Conservation (phyloP, 2,797 vertebrate species). For the Cynopterus sphinx region DNA sequence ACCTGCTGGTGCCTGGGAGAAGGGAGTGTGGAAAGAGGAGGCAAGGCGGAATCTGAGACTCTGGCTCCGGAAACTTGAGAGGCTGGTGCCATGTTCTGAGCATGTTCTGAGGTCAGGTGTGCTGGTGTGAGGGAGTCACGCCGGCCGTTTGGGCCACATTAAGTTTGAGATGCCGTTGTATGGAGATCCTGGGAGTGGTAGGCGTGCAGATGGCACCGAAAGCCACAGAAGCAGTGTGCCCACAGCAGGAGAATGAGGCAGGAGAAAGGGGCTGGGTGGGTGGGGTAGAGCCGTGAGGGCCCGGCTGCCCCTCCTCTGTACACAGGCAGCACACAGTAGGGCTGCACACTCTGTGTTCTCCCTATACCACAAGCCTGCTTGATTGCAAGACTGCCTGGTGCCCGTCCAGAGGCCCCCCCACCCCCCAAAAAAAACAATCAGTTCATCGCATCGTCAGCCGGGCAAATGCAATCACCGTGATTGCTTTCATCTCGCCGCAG, state of each 20-base stretch:
- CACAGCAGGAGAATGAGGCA: fast-evolving
- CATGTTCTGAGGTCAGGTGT: neutral
- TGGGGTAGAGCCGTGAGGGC: neutral
- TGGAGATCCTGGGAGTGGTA: neutral
- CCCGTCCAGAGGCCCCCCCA: neutral
- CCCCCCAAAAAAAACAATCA: neutral
- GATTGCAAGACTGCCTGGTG: neutral
- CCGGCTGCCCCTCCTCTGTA: neutral
- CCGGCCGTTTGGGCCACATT: fast-evolving
- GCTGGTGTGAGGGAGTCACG: neutral
- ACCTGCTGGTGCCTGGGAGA: neutral
- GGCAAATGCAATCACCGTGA: fast-evolving
- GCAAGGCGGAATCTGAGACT: fast-evolving
- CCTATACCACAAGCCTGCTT: neutral
- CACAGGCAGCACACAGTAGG: neutral
- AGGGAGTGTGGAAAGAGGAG: too few species aligned
- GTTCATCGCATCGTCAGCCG: neutral
- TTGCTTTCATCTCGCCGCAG: neutral
- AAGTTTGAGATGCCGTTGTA: fast-evolving
- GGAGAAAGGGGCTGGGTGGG: neutral
- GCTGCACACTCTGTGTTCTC: neutral
- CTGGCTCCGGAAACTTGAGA: neutral
- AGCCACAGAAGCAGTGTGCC: neutral
- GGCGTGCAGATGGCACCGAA: fast-evolving
- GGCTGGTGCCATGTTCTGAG: fast-evolving